Evolutionary conservation across 1,140 invertebrate species (phyloP).

Genomic region (Eriocheir sinensis): DNA sequence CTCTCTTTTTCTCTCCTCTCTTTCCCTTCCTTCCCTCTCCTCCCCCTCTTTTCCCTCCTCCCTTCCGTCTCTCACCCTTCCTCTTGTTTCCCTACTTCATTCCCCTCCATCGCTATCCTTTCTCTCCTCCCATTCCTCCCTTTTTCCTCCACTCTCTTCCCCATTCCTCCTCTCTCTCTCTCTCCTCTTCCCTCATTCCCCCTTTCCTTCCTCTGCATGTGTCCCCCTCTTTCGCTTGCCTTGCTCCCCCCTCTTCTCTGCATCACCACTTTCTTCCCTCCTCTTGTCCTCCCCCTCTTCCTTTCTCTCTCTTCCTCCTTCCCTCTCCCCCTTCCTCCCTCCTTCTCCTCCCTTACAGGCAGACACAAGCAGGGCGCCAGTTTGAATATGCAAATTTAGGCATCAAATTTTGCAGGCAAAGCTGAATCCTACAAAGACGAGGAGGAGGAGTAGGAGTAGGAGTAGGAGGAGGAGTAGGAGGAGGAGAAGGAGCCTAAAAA

Average conservation of each 20-base stretch:
- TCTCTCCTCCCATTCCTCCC: too few species aligned
- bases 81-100: too few species aligned
- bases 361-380: background rate
- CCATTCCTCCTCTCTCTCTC: background rate
- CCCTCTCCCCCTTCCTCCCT: background rate
- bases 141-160: background rate
- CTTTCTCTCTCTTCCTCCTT: background rate
- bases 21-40: background rate
- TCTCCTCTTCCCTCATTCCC: background rate
- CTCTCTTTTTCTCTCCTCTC: background rate
- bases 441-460: background rate
- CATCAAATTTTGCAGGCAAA: constrained; percentile 1
- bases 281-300: background rate
- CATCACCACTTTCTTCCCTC: background rate
- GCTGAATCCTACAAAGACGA: background rate
- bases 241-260: background rate
- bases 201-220: background rate
- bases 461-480: background rate
- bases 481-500: background rate
- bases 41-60: background rate
- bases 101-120: too few species aligned
- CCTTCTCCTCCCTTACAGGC: background rate
- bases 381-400: constrained; percentile 26
- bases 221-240: background rate
- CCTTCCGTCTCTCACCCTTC: background rate